Conservation (phyloP, 1,140 invertebrate species). For the Cylas formicarius region DNA sequence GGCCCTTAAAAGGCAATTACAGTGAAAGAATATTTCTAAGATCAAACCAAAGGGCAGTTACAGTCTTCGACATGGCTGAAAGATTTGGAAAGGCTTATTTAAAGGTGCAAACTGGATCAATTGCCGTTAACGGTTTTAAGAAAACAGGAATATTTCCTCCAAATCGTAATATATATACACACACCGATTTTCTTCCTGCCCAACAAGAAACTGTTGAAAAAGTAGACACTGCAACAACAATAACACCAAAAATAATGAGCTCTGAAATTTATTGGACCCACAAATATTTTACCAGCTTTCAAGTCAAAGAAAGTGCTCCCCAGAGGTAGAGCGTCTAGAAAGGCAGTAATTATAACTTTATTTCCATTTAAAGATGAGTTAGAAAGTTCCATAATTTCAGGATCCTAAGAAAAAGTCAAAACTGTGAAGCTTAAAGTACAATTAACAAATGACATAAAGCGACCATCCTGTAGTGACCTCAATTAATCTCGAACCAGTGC, state of each 20-base stretch:
- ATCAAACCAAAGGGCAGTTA: neutral
- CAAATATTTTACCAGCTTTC: neutral
- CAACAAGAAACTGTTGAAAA: neutral
- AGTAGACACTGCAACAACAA: neutral
- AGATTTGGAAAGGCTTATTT: neutral
- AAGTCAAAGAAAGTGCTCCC: neutral
- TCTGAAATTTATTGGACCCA: neutral
- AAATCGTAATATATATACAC: neutral
- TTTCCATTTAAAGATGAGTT: neutral
- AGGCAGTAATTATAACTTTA: neutral
- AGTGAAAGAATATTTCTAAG: neutral
- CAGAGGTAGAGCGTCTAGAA: neutral
- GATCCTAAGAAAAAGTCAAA: neutral
- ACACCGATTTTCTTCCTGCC: neutral
- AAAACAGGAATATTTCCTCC: slow-evolving; percentile 1
- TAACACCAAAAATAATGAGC: neutral
- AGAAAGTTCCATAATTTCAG: neutral
- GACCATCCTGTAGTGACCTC: neutral
- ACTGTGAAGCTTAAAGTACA: neutral
- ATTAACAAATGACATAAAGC: neutral
- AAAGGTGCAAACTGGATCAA: neutral
- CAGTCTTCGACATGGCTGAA: neutral
- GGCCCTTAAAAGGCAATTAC: neutral
- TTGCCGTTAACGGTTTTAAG: neutral
- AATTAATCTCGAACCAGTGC: neutral